Evolutionary conservation across 1,140 invertebrate species (phyloP).

Genomic region (Atta texana): DNA sequence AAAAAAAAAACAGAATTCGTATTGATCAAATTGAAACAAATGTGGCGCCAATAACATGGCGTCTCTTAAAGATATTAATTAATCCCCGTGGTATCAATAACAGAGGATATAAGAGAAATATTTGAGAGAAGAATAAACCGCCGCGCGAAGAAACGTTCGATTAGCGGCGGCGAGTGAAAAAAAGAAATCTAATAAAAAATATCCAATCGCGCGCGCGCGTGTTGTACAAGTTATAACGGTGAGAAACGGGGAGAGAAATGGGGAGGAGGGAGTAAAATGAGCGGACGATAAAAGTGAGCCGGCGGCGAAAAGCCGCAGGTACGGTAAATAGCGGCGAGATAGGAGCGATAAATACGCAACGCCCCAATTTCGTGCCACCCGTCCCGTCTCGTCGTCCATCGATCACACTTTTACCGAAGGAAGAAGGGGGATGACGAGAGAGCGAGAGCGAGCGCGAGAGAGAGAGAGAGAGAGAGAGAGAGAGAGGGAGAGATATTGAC

Average conservation of each 20-base stretch:
- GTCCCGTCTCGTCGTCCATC: conserved; percentile 62
- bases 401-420: conserved; percentile 65
- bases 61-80: conserved; percentile 24
- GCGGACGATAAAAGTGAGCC: conserved; percentile 14
- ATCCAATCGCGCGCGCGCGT: conserved; percentile 14
- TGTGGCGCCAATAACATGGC: background rate
- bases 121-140: background rate
- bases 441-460: no score
- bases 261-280: background rate
- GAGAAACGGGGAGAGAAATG: conserved; percentile 20
- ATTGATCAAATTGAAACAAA: background rate
- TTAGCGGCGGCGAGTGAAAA: conserved; percentile 19
- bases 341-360: conserved; percentile 70
- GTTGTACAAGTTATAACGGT: conserved; percentile 35
- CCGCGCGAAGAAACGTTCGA: background rate
- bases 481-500: background rate
- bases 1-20: background rate
- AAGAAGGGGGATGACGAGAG: background rate
- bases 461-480: background rate
- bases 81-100: background rate
- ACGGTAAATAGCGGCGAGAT: conserved; percentile 65
- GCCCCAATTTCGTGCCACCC: conserved; percentile 64
- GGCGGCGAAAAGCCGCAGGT: conserved; percentile 48
- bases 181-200: conserved; percentile 57
- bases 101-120: background rate